Base-by-base conservation (phyloP, 2,888 invertebrate species). In the Acholoe squamosa region DNA sequence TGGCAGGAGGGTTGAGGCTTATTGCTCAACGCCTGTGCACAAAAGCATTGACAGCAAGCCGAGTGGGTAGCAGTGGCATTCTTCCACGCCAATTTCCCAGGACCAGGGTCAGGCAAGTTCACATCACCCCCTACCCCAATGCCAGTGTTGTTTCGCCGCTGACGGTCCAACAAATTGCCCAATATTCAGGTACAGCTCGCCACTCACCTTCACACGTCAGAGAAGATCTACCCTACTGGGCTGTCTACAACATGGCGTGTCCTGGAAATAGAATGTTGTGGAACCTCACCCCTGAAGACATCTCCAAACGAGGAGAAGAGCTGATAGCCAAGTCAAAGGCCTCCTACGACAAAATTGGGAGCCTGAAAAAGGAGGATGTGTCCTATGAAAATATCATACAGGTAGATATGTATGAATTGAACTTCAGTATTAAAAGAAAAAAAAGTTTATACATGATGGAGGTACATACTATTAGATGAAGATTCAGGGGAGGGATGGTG, bases 261-360 rank as follows among this genome's bases (percentile, higher is more conserved):
- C 92, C 93, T n/a, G 94, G 94, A n/a, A 94, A 94, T 91, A 51
- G 90, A 43, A 89, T 95, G 92, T 92, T 92, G 54, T 95, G 95
- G 95, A 93, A 95, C 71, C 89, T 95, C 34, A 93, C 93, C 28
- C 92, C 92, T 0, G 94, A 93, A 14, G 92, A 93, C 43, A 94
- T 95, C n/a, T 91, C 92, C 19, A 92, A 93, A 31, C 90, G 92
- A 56, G 92, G 94, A 0, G 94, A 94, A 12, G 93, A 93, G 34
- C 91, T 95, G 56, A 95, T 95, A n/a, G 92, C 90, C n/a, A 93
- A 92, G 84, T 93, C 94, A 12, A 95, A 95, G 92, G 91, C 92
- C 16, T 93, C 94, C 5, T 95, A 95, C 93, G 95, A 95, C 92
- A 67, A 91, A 16, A 93, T 95, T 88, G 95, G 95, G 25, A 89